A percentile compares a stretch with the other conserved stretches of the same genome.
Conservation (phyloP, 1,140 invertebrate species). For the Leptinotarsa texana region DNA sequence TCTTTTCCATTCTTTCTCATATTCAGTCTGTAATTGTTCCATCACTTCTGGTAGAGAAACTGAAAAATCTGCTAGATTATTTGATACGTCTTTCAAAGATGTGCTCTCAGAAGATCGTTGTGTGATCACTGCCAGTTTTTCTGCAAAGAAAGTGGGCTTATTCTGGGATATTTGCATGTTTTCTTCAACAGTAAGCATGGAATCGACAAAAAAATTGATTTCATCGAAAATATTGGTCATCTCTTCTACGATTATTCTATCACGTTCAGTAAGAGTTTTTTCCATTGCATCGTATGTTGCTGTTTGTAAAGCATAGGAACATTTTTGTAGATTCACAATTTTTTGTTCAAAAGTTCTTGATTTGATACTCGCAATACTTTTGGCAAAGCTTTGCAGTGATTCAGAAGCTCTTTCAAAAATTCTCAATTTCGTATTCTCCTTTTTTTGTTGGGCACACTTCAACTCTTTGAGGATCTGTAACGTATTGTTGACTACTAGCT, state of each 20-base stretch:
- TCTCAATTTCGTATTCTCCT: slow-evolving; percentile 35
- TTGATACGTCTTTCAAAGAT: slow-evolving; percentile 35
- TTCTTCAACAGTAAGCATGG: slow-evolving; percentile 27
- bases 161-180: slow-evolving; percentile 27
- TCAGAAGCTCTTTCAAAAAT: slow-evolving; percentile 43
- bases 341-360: slow-evolving; percentile 39
- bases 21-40: slow-evolving; percentile 32
- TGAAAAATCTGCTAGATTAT: slow-evolving; percentile 30
- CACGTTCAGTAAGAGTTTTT: slow-evolving; percentile 37
- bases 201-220: slow-evolving; percentile 38
- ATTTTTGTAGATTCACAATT: slow-evolving; percentile 46
- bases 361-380: slow-evolving; percentile 47
- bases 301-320: slow-evolving; percentile 47
- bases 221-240: slow-evolving; percentile 39
- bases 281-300: slow-evolving; percentile 50
- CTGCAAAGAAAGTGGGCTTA: slow-evolving; percentile 34
- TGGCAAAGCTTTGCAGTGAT: slow-evolving; percentile 42
- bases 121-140: slow-evolving; percentile 39
- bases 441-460: slow-evolving; percentile 31
- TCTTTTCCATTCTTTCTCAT: slow-evolving; percentile 34
- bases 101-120: slow-evolving; percentile 36
- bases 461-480: slow-evolving; percentile 36
- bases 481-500: slow-evolving; percentile 26
- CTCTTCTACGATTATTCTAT: slow-evolving; percentile 43
- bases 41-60: slow-evolving; percentile 34